phyloP scores from a whole-genome alignment of 2,113 vertebrate genomes.

The Ondatra zibethicus region DNA sequence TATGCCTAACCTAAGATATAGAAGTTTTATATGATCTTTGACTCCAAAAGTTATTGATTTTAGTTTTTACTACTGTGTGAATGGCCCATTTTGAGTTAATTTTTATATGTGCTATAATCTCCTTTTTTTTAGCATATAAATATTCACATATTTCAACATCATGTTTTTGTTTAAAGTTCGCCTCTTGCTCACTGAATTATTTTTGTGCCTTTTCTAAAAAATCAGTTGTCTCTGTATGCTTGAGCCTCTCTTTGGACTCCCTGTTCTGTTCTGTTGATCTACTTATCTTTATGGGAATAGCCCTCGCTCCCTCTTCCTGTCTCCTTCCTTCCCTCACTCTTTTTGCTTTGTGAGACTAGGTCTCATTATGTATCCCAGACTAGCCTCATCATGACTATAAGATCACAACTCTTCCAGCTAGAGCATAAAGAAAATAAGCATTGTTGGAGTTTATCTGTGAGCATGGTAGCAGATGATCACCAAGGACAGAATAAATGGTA shows the following conservation, averaged over 20 bases:
- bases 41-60: background rate
- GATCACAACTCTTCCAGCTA: background rate
- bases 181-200: background rate
- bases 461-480: background rate
- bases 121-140: background rate
- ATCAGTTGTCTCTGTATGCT: background rate
- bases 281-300: background rate
- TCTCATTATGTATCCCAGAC: background rate
- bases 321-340: background rate
- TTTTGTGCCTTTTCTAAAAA: slow-evolving; percentile 13
- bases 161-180: background rate
- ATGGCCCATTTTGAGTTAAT: background rate
- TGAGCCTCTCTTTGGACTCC: background rate
- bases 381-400: background rate
- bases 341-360: background rate
- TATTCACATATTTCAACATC: background rate
- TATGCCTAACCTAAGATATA: background rate
- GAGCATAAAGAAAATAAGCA: background rate
- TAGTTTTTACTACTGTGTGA: background rate
- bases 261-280: background rate
- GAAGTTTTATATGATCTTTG: background rate
- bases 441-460: background rate
- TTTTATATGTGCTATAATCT: background rate
- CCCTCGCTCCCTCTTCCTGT: background rate
- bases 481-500: background rate